Evolutionary conservation across 2,888 invertebrate genomes (phyloP).

Genomic region (Trilocha varians): DNA sequence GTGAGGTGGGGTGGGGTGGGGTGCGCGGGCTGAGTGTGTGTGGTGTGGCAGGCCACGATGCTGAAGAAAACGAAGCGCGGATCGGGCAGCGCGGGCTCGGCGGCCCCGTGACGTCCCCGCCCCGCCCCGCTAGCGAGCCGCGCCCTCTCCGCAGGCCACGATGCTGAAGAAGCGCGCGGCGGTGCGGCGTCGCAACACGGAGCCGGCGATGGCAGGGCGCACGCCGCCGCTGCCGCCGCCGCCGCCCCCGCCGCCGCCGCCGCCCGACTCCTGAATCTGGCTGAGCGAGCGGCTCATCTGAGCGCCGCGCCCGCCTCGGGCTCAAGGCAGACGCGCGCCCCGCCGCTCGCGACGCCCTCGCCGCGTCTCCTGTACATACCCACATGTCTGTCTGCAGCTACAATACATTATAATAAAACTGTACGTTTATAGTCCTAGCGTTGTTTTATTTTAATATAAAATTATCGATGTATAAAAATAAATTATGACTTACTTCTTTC

Average conservation of each 20-base stretch:
- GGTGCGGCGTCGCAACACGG: conserved; percentile 96
- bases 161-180: conserved; percentile 99
- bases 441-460: conserved; percentile 54
- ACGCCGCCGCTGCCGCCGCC: conserved; percentile 51
- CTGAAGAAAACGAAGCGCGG: conserved; percentile 99
- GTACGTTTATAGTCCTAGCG: conserved; percentile 53
- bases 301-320: conserved; percentile 57
- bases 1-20: conserved; percentile 20
- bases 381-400: conserved; percentile 25
- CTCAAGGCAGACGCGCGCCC: conserved; percentile 54
- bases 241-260: conserved; percentile 44
- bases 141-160: conserved; percentile 86
- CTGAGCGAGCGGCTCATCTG: conserved; percentile 82
- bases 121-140: conserved; percentile 22
- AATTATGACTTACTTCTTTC: conserved; percentile 32
- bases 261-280: conserved; percentile 79
- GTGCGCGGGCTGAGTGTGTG: conserved; percentile 25
- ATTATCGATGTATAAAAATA: conserved; percentile 39
- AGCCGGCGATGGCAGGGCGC: conserved; percentile 79
- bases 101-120: conserved; percentile 45
- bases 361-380: conserved; percentile 43
- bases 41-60: conserved; percentile 94
- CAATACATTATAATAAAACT: conserved; percentile 30
- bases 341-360: conserved; percentile 38
- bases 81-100: conserved; percentile 81